Base-by-base conservation (phyloP, 2,797 vertebrate species). In the Denticeps clupeoides region DNA sequence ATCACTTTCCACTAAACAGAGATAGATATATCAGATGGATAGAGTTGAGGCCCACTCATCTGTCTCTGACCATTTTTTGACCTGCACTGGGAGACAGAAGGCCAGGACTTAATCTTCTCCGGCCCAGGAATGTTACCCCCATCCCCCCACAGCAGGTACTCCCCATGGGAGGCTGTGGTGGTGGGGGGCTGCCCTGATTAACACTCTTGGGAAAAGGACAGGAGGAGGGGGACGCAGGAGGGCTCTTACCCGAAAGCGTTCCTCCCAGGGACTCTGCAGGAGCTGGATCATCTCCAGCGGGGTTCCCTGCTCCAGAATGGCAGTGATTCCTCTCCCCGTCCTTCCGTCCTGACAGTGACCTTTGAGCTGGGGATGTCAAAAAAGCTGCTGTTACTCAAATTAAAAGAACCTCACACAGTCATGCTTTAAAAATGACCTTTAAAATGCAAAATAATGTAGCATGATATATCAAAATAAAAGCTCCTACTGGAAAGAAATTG, bases 201-300 rank as follows among this genome's bases (percentile, higher is more conserved):
- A 74, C 71, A 53, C 53, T 61, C 47, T 21, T 41, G 22, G 45
- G 55, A 59, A 57, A 55, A 47, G n/a, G n/a, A n/a, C n/a, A n/a
- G 55, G 59, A 57, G 55, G 47, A 25, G 13, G 46, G 51, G 54
- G 48, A 57, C 37, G 42, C 26, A 59, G 65, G 45, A 38, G 23
- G 4, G 37, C 24, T 41, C 84, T 83, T 82, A 93, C 90, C 82
- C 89, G 87, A 79, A 94, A 93, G 70, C 91, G 77, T 71, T 93
- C 89, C 67, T 94, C 91, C 90, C 91, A 94, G 68, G 89, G 86
- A 64, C 87, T 90, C 81, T 94, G 91, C 50, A 93, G 82, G 63
- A 94, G 87, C 78, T 90, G 87, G 77, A 94, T 92, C 89, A 93
- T 93, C 81, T 92, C 87, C 56, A 94, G 78, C 37, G 90, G 89